Conservation (phyloP, 2,113 vertebrate species). For the Thymallus thymallus region DNA sequence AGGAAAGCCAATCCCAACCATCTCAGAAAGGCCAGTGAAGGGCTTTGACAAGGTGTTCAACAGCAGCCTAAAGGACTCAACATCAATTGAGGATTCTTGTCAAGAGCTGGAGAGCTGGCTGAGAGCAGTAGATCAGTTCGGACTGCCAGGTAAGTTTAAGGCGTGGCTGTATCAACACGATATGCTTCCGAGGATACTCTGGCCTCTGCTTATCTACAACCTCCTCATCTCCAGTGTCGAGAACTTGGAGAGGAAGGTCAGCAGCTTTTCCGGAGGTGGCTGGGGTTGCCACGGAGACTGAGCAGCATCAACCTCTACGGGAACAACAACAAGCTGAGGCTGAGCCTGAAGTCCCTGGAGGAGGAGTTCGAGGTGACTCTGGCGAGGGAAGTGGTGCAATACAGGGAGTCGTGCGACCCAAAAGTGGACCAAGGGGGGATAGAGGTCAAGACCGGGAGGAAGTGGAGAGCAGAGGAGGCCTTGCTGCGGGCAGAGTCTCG, state of each 20-base stretch:
- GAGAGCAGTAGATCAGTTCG: too few relatives aligned
- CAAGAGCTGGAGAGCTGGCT: not conserved
- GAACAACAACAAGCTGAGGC: too few relatives aligned
- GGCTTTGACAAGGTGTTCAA: not conserved
- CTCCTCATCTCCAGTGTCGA: not conserved
- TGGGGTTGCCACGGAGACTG: not conserved
- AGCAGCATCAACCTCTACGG: too few relatives aligned
- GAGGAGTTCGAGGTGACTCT: too few relatives aligned
- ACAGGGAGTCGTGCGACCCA: too few relatives aligned
- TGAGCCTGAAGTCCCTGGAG: too few relatives aligned
- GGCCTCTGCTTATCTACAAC: conserved; percentile 1
- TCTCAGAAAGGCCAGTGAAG: not conserved
- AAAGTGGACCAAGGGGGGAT: too few relatives aligned
- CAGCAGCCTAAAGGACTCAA: conserved; percentile 3
- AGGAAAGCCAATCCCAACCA: too few relatives aligned
- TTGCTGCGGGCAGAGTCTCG: too few relatives aligned
- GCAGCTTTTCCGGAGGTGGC: not conserved
- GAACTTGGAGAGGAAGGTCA: conserved; percentile 6
- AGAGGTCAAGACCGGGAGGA: too few relatives aligned
- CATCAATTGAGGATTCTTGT: not conserved
- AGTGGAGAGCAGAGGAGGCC: too few relatives aligned
- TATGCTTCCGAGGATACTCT: conserved; percentile 1
- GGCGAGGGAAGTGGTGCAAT: too few relatives aligned
- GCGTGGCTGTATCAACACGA: not conserved
- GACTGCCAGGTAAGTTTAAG: not conserved